phyloP scores from a whole-genome alignment of 2,797 vertebrate genomes.

The Phyllotis vaccarum region DNA sequence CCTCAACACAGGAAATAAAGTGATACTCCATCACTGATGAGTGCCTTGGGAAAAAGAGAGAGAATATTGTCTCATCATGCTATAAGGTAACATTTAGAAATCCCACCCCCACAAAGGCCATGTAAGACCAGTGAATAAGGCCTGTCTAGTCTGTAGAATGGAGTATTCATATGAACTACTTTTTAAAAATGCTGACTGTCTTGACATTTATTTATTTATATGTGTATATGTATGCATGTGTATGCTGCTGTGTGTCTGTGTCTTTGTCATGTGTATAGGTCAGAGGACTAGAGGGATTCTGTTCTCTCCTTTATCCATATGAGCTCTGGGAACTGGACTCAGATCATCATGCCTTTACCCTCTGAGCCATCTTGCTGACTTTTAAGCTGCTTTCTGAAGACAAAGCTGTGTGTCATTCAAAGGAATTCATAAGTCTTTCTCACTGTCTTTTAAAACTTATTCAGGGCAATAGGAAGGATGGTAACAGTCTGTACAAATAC shows the following conservation, averaged over 20 bases:
- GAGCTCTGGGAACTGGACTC: neutral
- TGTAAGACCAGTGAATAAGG: neutral
- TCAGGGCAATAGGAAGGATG: neutral
- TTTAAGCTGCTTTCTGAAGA: constrained; percentile 55
- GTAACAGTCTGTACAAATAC: constrained; percentile 52
- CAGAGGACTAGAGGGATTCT: neutral
- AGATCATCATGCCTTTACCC: neutral
- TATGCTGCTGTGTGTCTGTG: neutral
- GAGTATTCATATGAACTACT: constrained; percentile 18
- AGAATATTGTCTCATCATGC: neutral
- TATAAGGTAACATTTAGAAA: neutral
- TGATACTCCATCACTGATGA: neutral
- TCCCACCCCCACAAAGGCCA: neutral
- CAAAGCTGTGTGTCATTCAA: constrained; percentile 61
- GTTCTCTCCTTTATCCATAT: neutral
- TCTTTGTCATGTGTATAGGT: neutral
- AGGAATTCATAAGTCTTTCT: neutral
- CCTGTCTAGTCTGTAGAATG: neutral
- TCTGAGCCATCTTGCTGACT: neutral
- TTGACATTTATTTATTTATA: neutral
- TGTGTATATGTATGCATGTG: neutral
- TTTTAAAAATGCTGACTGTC: constrained; percentile 26
- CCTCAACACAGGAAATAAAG: constrained; percentile 11
- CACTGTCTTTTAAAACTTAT: constrained; percentile 44
- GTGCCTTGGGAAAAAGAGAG: neutral